Evolutionary conservation across 2,797 vertebrate species (phyloP).

Genomic region (Prunella strophiata): DNA sequence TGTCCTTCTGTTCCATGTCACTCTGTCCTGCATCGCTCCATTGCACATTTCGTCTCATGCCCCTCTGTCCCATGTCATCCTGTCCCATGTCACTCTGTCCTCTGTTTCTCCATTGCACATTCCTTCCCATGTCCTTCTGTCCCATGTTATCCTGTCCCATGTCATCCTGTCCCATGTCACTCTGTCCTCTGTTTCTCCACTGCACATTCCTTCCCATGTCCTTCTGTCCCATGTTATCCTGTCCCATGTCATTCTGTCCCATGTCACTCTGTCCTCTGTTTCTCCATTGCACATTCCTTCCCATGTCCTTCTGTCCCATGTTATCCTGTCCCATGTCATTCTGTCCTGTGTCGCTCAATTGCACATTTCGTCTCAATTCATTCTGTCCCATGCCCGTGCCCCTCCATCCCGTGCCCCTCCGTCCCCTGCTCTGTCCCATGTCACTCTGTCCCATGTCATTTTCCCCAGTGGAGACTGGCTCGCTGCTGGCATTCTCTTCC

Average conservation of each 20-base stretch:
- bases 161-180: too few species aligned
- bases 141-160: not conserved
- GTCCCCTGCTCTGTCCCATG: not conserved
- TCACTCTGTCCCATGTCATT: not conserved
- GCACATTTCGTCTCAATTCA: not conserved
- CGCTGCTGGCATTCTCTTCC: accelerated
- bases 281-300: not conserved
- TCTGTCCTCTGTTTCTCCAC: accelerated
- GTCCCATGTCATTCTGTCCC: not conserved
- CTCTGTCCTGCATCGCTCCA: not conserved
- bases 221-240: not conserved
- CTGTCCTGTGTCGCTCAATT: not conserved
- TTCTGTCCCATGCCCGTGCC: not conserved
- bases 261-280: not conserved
- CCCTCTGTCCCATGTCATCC: not conserved
- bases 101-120: too few species aligned
- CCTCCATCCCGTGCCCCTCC: not conserved
- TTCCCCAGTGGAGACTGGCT: accelerated
- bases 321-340: too few species aligned
- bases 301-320: not conserved
- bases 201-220: not conserved
- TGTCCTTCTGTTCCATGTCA: not conserved
- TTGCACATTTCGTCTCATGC: too few species aligned
- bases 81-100: not conserved
- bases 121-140: not conserved